phyloP scores from a whole-genome alignment of 2,888 invertebrate species.

The Unio pictorum region DNA sequence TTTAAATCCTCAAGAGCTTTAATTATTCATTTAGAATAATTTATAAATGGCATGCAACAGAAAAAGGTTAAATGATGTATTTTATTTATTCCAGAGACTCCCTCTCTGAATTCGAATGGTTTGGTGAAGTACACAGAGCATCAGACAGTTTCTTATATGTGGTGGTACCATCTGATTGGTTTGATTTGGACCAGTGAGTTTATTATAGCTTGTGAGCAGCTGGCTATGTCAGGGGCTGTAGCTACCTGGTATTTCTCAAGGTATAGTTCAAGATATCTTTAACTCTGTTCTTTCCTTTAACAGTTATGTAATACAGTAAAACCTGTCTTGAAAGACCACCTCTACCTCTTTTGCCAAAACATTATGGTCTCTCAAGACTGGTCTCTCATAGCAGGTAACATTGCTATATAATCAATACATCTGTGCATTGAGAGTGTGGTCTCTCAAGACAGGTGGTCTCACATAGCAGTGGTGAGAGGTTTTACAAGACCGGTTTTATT shows the following conservation, averaged over 20 bases:
- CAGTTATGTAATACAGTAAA: neutral
- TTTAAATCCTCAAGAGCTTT: neutral
- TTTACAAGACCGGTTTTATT: too few relatives aligned
- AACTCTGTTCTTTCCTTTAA: too few relatives aligned
- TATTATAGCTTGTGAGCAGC: conserved; percentile 93
- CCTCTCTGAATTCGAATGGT: conserved; percentile 41
- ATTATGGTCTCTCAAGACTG: too few relatives aligned
- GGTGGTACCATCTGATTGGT: conserved; percentile 93
- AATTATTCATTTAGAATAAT: neutral
- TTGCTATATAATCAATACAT: too few relatives aligned
- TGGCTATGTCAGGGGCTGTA: conserved; percentile 93
- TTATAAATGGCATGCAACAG: neutral
- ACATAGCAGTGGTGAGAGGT: too few relatives aligned
- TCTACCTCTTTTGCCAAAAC: too few relatives aligned
- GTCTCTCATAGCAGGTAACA: too few relatives aligned
- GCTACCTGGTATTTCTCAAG: conserved; percentile 93
- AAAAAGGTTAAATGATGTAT: conserved; percentile 1
- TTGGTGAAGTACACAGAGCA: conserved; percentile 61
- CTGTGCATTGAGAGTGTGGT: too few relatives aligned
- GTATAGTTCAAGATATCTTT: conserved; percentile 70
- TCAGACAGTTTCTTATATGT: conserved; percentile 79
- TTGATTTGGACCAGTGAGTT: conserved; percentile 95
- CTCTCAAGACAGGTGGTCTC: too few relatives aligned
- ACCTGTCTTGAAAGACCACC: too few relatives aligned
- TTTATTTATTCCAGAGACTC: conserved; percentile 44